A percentile compares a stretch with the other conserved stretches of the same genome.
These are phyloP conservation scores for Calliphora vicina DNA, from an alignment of 1,140 invertebrate genomes.

Conservation along the genomic window DNA sequence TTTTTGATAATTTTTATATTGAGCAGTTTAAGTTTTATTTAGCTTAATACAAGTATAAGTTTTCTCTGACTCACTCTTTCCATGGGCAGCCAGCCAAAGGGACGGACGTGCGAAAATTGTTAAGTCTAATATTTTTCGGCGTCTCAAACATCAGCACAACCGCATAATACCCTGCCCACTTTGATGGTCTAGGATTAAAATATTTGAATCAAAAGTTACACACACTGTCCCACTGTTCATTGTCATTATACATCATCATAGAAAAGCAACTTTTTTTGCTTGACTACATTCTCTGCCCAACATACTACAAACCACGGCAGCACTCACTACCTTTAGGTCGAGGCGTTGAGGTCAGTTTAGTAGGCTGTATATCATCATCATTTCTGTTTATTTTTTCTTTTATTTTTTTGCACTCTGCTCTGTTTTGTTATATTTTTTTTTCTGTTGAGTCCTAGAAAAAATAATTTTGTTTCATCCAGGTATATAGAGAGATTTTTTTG, in stretches of 20 bases:
- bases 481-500: neutral
- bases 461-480: conserved; percentile 1
- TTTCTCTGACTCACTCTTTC: too few species aligned
- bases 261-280: neutral
- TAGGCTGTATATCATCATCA: conserved; percentile 11
- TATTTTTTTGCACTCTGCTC: neutral
- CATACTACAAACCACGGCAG: neutral
- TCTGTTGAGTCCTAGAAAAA: neutral
- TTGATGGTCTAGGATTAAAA: too few species aligned
- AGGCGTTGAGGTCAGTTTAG: conserved; percentile 33
- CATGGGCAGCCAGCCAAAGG: too few species aligned
- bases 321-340: conserved; percentile 7
- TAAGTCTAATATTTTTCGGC: too few species aligned
- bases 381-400: neutral
- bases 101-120: too few species aligned
- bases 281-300: neutral
- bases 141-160: too few species aligned
- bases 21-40: too few species aligned
- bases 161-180: too few species aligned
- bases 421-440: neutral
- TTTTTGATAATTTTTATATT: too few species aligned
- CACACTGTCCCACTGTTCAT: neutral
- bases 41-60: too few species aligned
- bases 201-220: neutral
- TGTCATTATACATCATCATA: neutral